Evolutionary conservation across 1,140 invertebrate species (phyloP).

Genomic region (Drosophila orena): DNA sequence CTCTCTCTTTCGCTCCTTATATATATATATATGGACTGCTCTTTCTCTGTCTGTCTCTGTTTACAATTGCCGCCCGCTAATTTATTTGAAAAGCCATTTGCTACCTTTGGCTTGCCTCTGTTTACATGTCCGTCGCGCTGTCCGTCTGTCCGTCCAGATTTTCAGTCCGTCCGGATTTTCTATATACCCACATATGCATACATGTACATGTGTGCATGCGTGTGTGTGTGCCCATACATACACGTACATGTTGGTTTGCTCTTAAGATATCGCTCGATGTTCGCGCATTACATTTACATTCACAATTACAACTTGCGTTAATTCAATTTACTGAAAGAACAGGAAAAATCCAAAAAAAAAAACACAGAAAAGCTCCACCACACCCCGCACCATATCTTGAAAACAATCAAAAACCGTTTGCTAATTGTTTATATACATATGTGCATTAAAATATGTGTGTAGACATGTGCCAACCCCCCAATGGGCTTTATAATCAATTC

Average conservation of each 20-base stretch:
- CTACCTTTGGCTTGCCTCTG: constrained; percentile 76
- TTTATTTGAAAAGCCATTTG: constrained; percentile 83
- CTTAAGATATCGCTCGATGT: constrained; percentile 21
- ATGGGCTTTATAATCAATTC: constrained; percentile 65
- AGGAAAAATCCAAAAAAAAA: neutral
- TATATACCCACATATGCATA: constrained; percentile 33
- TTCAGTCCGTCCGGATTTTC: constrained; percentile 18
- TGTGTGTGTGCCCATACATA: constrained; percentile 3
- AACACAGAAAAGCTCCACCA: neutral
- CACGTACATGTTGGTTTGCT: constrained; percentile 4
- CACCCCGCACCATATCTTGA: neutral
- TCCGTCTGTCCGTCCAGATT: constrained; percentile 12
- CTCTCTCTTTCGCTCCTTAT: neutral
- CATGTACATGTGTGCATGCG: neutral
- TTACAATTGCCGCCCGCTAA: constrained; percentile 72
- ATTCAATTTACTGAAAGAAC: constrained; percentile 62
- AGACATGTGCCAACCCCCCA: constrained; percentile 33
- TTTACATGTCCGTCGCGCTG: constrained; percentile 57
- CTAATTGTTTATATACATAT: constrained; percentile 41
- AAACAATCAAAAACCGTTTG: constrained; percentile 7
- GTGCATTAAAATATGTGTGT: constrained; percentile 52
- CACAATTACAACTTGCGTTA: constrained; percentile 73
- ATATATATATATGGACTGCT: neutral
- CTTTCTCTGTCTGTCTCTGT: constrained; percentile 51
- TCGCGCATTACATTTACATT: constrained; percentile 31